Percentiles rank a stretch among this genome's conserved stretches.
Conservation (phyloP, 1,140 invertebrate species). For the Aphelinus atriplicis region DNA sequence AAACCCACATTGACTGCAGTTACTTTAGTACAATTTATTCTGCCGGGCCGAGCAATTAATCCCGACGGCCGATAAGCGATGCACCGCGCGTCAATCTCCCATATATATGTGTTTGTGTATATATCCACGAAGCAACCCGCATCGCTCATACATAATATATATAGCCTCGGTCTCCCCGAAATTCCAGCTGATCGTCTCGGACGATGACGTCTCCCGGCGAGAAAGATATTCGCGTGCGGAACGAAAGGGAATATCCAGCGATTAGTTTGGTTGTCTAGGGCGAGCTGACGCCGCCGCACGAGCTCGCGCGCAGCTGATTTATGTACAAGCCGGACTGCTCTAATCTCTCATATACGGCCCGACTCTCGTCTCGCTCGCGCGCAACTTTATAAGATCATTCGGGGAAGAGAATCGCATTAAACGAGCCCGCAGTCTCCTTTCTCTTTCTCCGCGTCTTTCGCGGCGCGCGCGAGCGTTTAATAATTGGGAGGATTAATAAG, state of each 20-base stretch:
- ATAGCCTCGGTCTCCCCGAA: too few relatives aligned
- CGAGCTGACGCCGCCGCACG: not conserved
- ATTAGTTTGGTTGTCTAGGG: constrained; percentile 23
- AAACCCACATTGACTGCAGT: too few relatives aligned
- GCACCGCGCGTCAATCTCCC: too few relatives aligned
- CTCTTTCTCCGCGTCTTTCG: not conserved
- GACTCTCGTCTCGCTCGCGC: not conserved
- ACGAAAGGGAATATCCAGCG: not conserved
- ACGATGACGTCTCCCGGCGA: too few relatives aligned
- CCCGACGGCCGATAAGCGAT: too few relatives aligned
- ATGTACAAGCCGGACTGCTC: not conserved
- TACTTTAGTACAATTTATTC: too few relatives aligned
- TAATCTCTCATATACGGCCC: constrained; percentile 11
- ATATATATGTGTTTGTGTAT: too few relatives aligned
- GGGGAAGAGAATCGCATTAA: constrained; percentile 10
- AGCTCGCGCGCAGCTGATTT: constrained; percentile 7
- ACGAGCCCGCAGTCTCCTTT: not conserved
- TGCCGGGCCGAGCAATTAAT: too few relatives aligned
- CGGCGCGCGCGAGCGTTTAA: constrained; percentile 16
- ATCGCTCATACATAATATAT: too few relatives aligned
- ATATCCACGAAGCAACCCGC: too few relatives aligned
- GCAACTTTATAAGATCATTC: constrained; percentile 17
- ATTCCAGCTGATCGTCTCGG: too few relatives aligned
- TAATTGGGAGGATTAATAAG: constrained; percentile 33
- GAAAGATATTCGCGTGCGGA: too few relatives aligned